phyloP scores from a whole-genome alignment of 2,113 vertebrate species.

The Nerophis ophidion region DNA sequence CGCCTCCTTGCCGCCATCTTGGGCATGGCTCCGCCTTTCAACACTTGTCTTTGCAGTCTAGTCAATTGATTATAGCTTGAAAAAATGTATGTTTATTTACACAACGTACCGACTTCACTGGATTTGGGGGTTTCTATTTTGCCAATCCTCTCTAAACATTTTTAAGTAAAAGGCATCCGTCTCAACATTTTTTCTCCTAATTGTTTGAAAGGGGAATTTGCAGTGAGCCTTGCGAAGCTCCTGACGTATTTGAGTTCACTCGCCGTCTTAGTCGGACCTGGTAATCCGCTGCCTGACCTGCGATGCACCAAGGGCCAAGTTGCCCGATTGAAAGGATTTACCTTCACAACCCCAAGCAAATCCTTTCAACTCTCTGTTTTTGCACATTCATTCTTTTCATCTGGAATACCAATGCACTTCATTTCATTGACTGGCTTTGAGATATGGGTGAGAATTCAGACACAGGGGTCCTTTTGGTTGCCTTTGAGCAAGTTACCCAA shows the following conservation, averaged over 20 bases:
- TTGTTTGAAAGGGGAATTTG: constrained; percentile 19
- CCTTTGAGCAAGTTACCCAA: not conserved
- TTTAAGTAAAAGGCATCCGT: constrained; percentile 25
- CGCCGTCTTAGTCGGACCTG: constrained; percentile 18
- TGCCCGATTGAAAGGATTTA: constrained; percentile 42
- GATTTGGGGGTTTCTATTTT: not conserved
- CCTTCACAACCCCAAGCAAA: constrained; percentile 50
- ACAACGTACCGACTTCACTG: no score
- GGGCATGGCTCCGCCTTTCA: no score
- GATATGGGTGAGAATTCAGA: not conserved
- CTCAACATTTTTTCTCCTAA: constrained; percentile 16
- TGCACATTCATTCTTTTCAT: not conserved
- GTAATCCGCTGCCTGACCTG: constrained; percentile 42
- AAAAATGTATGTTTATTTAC: no score
- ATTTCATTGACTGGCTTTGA: not conserved
- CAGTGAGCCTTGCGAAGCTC: constrained; percentile 38
- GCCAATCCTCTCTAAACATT: constrained; percentile 24
- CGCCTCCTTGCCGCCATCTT: no score
- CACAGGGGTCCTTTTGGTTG: not conserved
- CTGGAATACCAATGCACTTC: not conserved
- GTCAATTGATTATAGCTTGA: no score
- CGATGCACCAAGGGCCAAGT: constrained; percentile 38
- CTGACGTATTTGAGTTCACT: constrained; percentile 38
- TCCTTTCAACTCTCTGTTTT: not conserved
- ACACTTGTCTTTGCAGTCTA: no score